These are phyloP conservation scores for Apostichopus leukothele DNA, from an alignment of 53 echinoderm and acorn worm genomes.

Conservation along the genomic window DNA sequence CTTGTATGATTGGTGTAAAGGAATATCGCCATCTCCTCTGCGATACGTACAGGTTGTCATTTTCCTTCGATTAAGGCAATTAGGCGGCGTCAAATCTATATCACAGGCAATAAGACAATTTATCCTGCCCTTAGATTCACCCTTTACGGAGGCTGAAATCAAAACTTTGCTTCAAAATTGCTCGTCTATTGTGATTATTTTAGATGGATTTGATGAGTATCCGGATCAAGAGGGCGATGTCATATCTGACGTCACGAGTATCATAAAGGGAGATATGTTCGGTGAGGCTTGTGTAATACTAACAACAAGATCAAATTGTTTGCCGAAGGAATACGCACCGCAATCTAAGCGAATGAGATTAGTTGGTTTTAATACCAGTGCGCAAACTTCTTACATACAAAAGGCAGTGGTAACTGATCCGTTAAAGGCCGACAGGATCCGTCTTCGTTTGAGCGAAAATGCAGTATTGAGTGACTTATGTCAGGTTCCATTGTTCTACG, in stretches of 20 bases:
- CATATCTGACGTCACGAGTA: constrained; percentile 16
- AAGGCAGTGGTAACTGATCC: neutral
- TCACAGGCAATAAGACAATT: neutral
- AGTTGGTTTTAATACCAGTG: neutral
- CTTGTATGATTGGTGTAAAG: constrained; percentile 22
- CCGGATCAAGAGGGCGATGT: constrained; percentile 12
- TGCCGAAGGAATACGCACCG: neutral
- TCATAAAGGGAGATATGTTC: constrained; percentile 13
- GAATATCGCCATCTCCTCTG: neutral
- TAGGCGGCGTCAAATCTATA: constrained; percentile 20
- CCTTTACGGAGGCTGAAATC: neutral
- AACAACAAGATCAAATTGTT: neutral
- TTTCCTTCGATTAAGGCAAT: constrained; percentile 16
- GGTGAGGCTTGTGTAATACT: neutral
- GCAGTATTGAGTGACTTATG: neutral
- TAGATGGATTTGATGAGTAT: constrained; percentile 30
- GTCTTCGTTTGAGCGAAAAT: neutral
- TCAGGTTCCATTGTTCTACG: constrained; percentile 16
- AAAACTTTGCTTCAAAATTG: neutral
- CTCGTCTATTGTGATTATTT: neutral
- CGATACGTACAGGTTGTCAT: neutral
- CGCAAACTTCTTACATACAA: neutral
- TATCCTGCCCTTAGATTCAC: constrained; percentile 29
- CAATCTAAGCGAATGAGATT: constrained; percentile 5
- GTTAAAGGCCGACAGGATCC: neutral